Evolutionary conservation across 2,888 invertebrate genomes (phyloP).

Genomic region (Argyresthia albistria): DNA sequence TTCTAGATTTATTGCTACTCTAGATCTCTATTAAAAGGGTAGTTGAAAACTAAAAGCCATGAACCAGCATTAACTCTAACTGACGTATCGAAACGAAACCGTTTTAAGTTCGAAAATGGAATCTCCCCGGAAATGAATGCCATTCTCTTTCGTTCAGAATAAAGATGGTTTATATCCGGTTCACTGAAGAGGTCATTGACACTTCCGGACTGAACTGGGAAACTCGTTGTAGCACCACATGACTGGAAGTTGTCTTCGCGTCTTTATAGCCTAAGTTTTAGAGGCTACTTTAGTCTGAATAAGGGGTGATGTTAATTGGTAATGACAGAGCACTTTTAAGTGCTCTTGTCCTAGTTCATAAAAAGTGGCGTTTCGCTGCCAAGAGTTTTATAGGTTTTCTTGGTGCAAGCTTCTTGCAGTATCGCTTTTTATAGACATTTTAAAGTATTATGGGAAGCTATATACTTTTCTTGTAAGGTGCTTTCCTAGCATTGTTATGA

Average conservation of each 20-base stretch:
- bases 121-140: slow-evolving; percentile 4
- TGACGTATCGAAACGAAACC: too few relatives aligned
- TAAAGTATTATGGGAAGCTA: not conserved
- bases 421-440: not conserved
- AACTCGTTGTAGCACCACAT: not conserved
- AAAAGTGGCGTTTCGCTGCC: not conserved
- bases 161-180: slow-evolving; percentile 7
- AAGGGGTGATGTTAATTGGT: not conserved
- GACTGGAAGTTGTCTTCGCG: not conserved
- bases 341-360: not conserved
- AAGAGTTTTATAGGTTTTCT: not conserved
- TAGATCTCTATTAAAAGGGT: too few relatives aligned
- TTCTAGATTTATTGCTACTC: too few relatives aligned
- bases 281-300: not conserved
- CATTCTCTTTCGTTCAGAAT: slow-evolving; percentile 6
- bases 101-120: not conserved
- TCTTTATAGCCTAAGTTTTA: not conserved
- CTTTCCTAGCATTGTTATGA: too few relatives aligned
- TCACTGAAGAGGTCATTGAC: slow-evolving; percentile 1
- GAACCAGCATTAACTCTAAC: too few relatives aligned
- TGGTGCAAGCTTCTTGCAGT: not conserved
- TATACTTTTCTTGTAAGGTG: too few relatives aligned
- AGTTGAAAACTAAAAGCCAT: too few relatives aligned
- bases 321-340: not conserved
- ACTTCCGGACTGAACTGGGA: not conserved